These are phyloP conservation scores for Babylonia areolata DNA, from an alignment of 1,140 invertebrate species.

Conservation along the genomic window DNA sequence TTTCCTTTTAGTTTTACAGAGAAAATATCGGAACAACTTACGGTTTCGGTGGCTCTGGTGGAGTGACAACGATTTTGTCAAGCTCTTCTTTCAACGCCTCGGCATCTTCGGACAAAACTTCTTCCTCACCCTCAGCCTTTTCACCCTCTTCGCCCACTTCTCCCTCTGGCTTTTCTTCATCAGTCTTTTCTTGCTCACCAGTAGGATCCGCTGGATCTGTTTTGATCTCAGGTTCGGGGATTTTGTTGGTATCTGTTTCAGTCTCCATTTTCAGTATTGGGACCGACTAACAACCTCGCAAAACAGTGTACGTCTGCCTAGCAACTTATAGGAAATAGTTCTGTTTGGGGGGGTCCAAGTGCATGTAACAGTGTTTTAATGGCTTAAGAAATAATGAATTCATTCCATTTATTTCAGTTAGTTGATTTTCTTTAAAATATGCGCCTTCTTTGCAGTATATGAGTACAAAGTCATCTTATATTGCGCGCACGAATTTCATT, in stretches of 20 bases:
- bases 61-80: constrained; percentile 68
- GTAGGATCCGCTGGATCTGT: neutral
- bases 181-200: constrained; percentile 35
- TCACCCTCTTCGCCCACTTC: constrained; percentile 19
- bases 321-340: constrained; percentile 17
- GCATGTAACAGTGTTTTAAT: too few species aligned
- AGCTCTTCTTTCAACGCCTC: constrained; percentile 70
- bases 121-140: constrained; percentile 5
- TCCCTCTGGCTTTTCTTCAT: constrained; percentile 45
- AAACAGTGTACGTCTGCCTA: constrained; percentile 15
- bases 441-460: too few species aligned
- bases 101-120: constrained; percentile 64
- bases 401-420: neutral
- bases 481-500: neutral
- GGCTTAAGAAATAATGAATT: neutral
- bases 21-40: constrained; percentile 47
- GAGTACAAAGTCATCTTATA: too few species aligned
- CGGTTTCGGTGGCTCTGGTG: constrained; percentile 58
- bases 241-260: constrained; percentile 17
- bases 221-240: constrained; percentile 25
- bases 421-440: neutral
- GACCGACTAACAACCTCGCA: neutral
- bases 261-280: constrained; percentile 16
- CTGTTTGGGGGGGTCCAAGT: too few species aligned
- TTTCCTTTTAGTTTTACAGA: neutral